Conservation (phyloP, 2,113 vertebrate genomes). For the Planiliza haematocheilus region DNA sequence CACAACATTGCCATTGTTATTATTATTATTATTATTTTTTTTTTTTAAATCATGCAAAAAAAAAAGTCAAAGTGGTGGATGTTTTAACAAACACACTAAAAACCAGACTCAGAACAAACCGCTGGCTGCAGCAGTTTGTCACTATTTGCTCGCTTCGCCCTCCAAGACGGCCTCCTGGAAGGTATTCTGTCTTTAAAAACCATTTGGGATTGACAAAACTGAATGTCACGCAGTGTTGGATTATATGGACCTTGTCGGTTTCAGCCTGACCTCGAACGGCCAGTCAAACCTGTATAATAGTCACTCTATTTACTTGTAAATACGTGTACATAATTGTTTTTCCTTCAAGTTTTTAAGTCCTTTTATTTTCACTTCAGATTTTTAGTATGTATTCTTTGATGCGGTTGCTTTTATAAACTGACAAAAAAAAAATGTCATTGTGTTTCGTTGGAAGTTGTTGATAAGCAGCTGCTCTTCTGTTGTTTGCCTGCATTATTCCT, state of each 20-base stretch:
- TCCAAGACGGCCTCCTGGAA: slow-evolving; percentile 48
- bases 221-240: slow-evolving; percentile 77
- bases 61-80: slow-evolving; percentile 40
- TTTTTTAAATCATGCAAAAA: slow-evolving; percentile 48
- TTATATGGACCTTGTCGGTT: slow-evolving; percentile 65
- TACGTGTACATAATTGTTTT: slow-evolving; percentile 75
- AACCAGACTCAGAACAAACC: slow-evolving; percentile 52
- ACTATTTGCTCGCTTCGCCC: slow-evolving; percentile 32
- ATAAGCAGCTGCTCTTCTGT: slow-evolving; percentile 65
- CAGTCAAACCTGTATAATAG: slow-evolving; percentile 75
- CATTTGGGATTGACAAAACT: slow-evolving; percentile 65
- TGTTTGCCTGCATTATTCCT: slow-evolving; percentile 76
- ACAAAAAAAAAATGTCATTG: slow-evolving; percentile 52
- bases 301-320: slow-evolving; percentile 74
- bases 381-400: slow-evolving; percentile 71
- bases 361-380: slow-evolving; percentile 68
- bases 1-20: slow-evolving; percentile 46
- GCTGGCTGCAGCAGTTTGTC: slow-evolving; percentile 10
- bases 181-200: slow-evolving; percentile 52
- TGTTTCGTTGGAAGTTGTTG: slow-evolving; percentile 75
- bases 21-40: slow-evolving; percentile 19
- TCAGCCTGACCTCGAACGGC: slow-evolving; percentile 58
- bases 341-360: slow-evolving; percentile 73
- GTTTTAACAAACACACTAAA: slow-evolving; percentile 45
- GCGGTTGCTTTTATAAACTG: slow-evolving; percentile 71